Percentiles rank a stretch among this genome's conserved stretches.
Evolutionary conservation across 53 echinoderm and acorn worm species (phyloP).

Genomic region (Apostichopus leukothele): DNA sequence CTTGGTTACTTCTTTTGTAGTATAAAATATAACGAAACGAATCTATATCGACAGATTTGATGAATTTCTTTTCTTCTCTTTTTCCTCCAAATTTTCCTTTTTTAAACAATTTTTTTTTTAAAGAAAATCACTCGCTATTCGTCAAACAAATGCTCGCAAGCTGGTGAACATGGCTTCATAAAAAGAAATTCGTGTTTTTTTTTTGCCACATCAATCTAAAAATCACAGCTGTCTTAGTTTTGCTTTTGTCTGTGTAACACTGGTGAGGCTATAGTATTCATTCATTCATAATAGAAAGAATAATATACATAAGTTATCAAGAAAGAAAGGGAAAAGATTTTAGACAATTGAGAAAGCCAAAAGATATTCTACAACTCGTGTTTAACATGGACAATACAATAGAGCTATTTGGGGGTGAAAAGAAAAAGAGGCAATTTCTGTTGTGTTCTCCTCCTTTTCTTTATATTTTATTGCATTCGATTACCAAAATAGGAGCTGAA

Average conservation of each 20-base stretch:
- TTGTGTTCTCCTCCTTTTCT: background rate
- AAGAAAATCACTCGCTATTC: background rate
- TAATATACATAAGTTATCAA: background rate
- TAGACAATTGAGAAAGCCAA: background rate
- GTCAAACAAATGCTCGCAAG: background rate
- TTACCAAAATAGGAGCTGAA: constrained; percentile 3
- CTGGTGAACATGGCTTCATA: background rate
- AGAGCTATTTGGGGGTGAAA: too few species aligned
- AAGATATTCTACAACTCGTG: background rate
- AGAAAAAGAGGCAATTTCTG: background rate
- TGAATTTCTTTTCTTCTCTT: background rate
- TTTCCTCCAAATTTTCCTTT: background rate
- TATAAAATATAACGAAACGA: too few species aligned
- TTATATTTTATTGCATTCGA: background rate
- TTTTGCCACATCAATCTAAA: background rate
- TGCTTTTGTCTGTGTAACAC: constrained; percentile 9
- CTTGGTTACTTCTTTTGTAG: too few species aligned
- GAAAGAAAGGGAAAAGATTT: background rate
- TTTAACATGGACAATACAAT: background rate
- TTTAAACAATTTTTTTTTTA: background rate
- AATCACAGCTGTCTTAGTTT: constrained; percentile 30
- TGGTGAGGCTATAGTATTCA: background rate
- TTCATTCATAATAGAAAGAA: background rate
- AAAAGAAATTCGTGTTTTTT: background rate
- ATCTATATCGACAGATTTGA: background rate